Evolutionary conservation across 2,113 vertebrate genomes (phyloP).

Genomic region (Polypterus bichir): DNA sequence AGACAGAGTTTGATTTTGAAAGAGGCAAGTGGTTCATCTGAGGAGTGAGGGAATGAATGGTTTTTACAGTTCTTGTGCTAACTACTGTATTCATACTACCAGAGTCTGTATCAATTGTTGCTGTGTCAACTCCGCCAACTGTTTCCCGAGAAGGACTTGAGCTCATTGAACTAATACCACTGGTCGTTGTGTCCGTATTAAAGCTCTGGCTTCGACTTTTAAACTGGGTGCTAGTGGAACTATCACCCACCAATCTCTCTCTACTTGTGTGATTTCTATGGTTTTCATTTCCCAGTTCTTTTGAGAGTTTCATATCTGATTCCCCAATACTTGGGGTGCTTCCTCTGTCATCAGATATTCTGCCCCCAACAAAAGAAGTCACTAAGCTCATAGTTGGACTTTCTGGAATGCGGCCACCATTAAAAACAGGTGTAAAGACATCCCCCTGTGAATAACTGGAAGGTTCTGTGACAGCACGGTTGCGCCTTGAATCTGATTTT

Average conservation of each 20-base stretch:
- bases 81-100: conserved; percentile 92
- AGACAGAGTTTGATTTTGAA: conserved; percentile 79
- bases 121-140: conserved; percentile 65
- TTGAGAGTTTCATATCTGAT: conserved; percentile 56
- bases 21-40: conserved; percentile 76
- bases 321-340: conserved; percentile 64
- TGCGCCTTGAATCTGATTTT: conserved; percentile 62
- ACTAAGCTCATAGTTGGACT: conserved; percentile 78
- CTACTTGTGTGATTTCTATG: conserved; percentile 72
- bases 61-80: conserved; percentile 86
- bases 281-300: conserved; percentile 55
- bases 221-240: conserved; percentile 70
- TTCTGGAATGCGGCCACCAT: conserved; percentile 59
- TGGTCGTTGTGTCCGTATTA: conserved; percentile 96
- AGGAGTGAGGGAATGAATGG: conserved; percentile 64
- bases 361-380: conserved; percentile 77
- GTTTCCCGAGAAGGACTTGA: conserved; percentile 93
- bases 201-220: conserved; percentile 97
- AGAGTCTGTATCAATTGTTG: conserved; percentile 80
- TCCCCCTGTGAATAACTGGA: conserved; percentile 67
- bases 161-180: conserved; percentile 97
- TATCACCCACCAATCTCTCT: conserved; percentile 73
- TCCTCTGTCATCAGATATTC: conserved; percentile 56
- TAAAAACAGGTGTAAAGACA: conserved; percentile 55
- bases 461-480: conserved; percentile 83